Base-by-base conservation (phyloP, 1,140 invertebrate species). In the Heliconius eleuchia region DNA sequence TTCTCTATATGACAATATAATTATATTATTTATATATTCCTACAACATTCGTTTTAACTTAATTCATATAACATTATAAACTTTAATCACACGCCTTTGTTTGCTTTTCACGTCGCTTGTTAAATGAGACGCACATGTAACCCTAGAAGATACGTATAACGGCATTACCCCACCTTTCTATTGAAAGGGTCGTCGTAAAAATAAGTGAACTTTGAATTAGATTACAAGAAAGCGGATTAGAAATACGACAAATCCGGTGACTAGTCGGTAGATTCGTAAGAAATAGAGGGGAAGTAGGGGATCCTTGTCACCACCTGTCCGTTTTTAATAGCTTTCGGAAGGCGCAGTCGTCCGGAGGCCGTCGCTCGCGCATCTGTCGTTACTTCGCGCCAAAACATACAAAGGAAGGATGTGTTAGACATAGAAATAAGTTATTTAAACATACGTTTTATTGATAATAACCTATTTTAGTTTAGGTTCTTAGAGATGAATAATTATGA, bases 251-350 rank as follows among this genome's bases (percentile, higher is more conserved):
- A 73, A 82, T 88, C 84, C 83, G 34, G 52, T 75, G 78, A 87
- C 78, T 78, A 80, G 83, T 87, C 77, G 83, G 46, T 57, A 78
- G 79, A 80, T 82, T 76, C 76, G 73, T 46, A 66, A 75, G 39
- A 74, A 80, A 84, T 84, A 83, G 84, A 89, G 87, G 90, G 91
- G 90, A 91, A 91, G 90, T 88, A 86, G 87, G 86, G 83, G 78
- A 84, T 90, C 87, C 85, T 91, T 89, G 90, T 92, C 91, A 91
- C 88, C 91, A 92, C 92, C 91, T 93, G 91, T 91, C 91, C 78
- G 83, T 85, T 77, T 83, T 87, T 91, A 92, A 90, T 90, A 83
- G 88, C 85, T 92, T 86, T 90, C 87, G 91, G 91, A 92, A 92
- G 89, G 90, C 88, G 87, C 85, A 91, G 88, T 90, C 82, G 86